Conservation (phyloP, 2,888 invertebrate genomes). For the Ommatoiulus sabulosus region DNA sequence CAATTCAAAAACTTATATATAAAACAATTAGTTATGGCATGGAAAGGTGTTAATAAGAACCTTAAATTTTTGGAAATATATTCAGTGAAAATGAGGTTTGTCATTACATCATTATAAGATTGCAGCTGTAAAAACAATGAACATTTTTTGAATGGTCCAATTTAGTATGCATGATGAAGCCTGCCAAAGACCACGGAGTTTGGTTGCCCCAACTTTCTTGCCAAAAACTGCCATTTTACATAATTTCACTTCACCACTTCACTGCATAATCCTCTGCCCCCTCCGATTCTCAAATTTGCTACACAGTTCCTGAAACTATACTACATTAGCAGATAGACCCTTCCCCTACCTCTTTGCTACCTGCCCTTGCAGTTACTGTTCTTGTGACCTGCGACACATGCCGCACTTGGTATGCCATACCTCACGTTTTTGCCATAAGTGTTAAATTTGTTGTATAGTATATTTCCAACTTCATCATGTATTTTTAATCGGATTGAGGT, state of each 20-base stretch:
- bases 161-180: background rate
- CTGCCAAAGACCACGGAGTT: background rate
- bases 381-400: background rate
- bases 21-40: too few relatives aligned
- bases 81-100: too few relatives aligned
- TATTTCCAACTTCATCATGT: conserved; percentile 6
- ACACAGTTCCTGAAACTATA: background rate
- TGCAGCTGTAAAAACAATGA: background rate
- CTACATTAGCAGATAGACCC: background rate
- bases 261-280: background rate
- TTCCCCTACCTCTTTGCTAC: background rate
- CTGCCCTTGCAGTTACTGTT: background rate
- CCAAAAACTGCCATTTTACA: conserved; percentile 34
- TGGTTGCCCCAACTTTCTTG: background rate
- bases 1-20: too few relatives aligned
- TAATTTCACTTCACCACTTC: background rate
- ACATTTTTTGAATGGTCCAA: background rate
- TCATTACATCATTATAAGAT: too few relatives aligned
- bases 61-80: too few relatives aligned
- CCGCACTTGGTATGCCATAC: background rate
- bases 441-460: background rate
- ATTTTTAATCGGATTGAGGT: background rate
- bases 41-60: too few relatives aligned
- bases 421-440: conserved; percentile 7
- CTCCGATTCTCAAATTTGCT: background rate